phyloP scores from a whole-genome alignment of 2,113 vertebrate genomes.

The Ahaetulla prasina region DNA sequence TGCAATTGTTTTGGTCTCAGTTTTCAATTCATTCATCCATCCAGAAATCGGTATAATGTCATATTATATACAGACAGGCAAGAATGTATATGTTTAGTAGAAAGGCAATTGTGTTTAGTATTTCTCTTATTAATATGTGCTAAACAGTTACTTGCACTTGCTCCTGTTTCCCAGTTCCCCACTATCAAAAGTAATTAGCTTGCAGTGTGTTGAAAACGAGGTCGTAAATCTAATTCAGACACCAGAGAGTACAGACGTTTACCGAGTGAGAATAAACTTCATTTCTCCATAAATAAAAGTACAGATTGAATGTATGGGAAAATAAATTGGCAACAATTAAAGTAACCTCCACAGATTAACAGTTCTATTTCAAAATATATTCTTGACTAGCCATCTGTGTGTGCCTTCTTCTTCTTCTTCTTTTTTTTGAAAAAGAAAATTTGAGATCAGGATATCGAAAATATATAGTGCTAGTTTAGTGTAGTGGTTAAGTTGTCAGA shows the following conservation, averaged over 20 bases:
- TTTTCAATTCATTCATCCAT: conserved; percentile 2
- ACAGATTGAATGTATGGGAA: not conserved
- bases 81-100: not conserved
- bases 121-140: not conserved
- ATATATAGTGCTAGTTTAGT: not conserved
- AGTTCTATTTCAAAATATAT: not conserved
- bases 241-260: conserved; percentile 70
- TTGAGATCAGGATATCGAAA: conserved; percentile 24
- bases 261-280: conserved; percentile 75
- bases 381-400: not conserved
- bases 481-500: not conserved
- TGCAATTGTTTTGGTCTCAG: not conserved
- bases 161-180: conserved; percentile 63
- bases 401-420: not conserved
- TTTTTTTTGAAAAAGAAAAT: conserved; percentile 22
- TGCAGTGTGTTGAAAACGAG: conserved; percentile 77
- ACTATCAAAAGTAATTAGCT: conserved; percentile 79
- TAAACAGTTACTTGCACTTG: conserved; percentile 42
- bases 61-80: not conserved
- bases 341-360: not conserved
- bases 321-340: not conserved
- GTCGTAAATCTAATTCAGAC: conserved; percentile 80
- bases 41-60: not conserved
- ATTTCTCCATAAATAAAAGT: conserved; percentile 77
- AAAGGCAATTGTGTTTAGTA: not conserved